Evolutionary conservation across 2,113 vertebrate species (phyloP).

Genomic region (Turnix velox): DNA sequence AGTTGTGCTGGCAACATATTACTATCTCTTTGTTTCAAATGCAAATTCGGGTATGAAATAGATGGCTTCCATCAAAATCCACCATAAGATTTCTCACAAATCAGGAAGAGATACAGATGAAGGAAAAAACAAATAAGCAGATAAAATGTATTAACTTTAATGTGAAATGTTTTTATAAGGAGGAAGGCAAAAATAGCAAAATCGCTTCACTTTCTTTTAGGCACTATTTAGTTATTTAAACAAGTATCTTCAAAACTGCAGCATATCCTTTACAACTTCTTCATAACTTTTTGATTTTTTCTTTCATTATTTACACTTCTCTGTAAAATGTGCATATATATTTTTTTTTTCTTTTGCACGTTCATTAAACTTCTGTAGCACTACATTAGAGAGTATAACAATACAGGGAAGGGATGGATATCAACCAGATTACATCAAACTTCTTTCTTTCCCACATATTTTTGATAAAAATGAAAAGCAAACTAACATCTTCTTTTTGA

Average conservation of each 20-base stretch:
- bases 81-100: not conserved
- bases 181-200: not conserved
- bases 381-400: not conserved
- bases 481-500: no score
- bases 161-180: not conserved
- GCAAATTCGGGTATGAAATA: not conserved
- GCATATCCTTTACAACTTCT: not conserved
- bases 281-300: not conserved
- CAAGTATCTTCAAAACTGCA: not conserved
- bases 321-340: not conserved
- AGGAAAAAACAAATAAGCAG: not conserved
- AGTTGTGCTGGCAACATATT: not conserved
- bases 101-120: not conserved
- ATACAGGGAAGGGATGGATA: not conserved
- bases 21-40: not conserved
- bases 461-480: not conserved
- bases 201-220: not conserved
- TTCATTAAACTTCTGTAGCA: not conserved
- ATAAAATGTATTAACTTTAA: not conserved
- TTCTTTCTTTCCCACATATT: not conserved
- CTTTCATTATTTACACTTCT: not conserved
- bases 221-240: not conserved
- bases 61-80: not conserved
- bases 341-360: not conserved
- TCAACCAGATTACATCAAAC: not conserved